These are phyloP conservation scores for Calliphora vicina DNA, from an alignment of 1,140 invertebrate species.

Conservation along the genomic window DNA sequence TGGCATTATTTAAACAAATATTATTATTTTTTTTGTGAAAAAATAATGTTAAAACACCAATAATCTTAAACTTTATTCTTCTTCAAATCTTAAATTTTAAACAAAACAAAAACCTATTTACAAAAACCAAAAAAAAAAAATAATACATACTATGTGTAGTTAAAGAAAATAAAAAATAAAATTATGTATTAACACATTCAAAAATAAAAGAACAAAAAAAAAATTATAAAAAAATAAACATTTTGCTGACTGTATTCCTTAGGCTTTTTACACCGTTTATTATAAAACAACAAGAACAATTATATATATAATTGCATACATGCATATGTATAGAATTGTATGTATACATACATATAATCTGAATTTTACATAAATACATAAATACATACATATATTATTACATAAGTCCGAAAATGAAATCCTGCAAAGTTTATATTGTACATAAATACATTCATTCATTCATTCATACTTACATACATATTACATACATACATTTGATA, in stretches of 20 bases:
- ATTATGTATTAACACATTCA: neutral
- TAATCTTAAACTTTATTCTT: conserved; percentile 24
- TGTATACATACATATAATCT: conserved; percentile 24
- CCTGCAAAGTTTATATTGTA: conserved; percentile 14
- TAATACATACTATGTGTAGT: conserved; percentile 28
- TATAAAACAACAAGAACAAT: conserved; percentile 25
- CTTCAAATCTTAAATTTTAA: conserved; percentile 27
- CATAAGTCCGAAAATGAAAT: neutral
- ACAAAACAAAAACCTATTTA: conserved; percentile 26
- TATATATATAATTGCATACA: conserved; percentile 20
- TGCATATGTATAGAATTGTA: neutral
- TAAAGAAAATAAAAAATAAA: neutral
- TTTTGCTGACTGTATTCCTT: conserved; percentile 38
- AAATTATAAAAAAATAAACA: conserved; percentile 12
- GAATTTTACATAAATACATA: conserved; percentile 17
- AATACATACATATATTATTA: neutral
- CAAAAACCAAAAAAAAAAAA: conserved; percentile 10
- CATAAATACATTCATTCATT: neutral
- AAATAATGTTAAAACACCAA: conserved; percentile 25
- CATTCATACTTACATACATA: neutral
- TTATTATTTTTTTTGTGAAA: conserved; percentile 17
- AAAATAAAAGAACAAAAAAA: conserved; percentile 24
- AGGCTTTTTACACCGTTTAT: conserved; percentile 37
- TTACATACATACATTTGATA: too few species aligned
- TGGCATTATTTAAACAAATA: conserved; percentile 8